These are phyloP conservation scores for Philopotamus ludificatus DNA, from an alignment of 1,140 invertebrate genomes.

Conservation along the genomic window DNA sequence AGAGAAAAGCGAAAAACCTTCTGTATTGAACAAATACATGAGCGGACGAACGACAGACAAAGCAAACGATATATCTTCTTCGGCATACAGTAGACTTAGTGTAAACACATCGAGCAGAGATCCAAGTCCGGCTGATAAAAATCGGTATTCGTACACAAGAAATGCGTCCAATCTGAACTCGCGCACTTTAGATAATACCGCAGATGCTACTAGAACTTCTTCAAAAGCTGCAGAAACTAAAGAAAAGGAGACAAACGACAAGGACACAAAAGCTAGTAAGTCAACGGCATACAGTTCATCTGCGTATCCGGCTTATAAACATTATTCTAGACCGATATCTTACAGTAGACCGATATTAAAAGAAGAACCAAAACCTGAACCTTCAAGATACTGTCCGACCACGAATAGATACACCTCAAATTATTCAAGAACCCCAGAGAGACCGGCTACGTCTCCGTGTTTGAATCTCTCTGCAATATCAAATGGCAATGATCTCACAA, in stretches of 20 bases:
- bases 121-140: conserved; percentile 46
- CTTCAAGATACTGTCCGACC: conserved; percentile 34
- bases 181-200: conserved; percentile 9
- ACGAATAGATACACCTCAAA: conserved; percentile 27
- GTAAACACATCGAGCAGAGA: conserved; percentile 41
- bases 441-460: conserved; percentile 1
- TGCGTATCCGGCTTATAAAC: conserved; percentile 52
- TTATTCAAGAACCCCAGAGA: conserved; percentile 26
- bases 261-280: conserved; percentile 56
- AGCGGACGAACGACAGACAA: conserved; percentile 26
- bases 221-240: conserved; percentile 20
- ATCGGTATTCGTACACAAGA: conserved; percentile 28
- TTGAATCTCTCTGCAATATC: not conserved
- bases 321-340: conserved; percentile 50
- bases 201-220: conserved; percentile 9
- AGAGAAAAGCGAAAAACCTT: conserved; percentile 34
- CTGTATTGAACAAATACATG: conserved; percentile 36
- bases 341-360: conserved; percentile 48
- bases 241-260: conserved; percentile 44
- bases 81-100: conserved; percentile 23
- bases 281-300: conserved; percentile 47
- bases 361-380: conserved; percentile 46
- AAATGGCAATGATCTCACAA: not conserved
- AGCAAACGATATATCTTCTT: conserved; percentile 19
- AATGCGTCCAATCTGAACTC: conserved; percentile 13